A percentile compares a stretch with the other conserved stretches of the same genome.
phyloP scores from a whole-genome alignment of 2,888 invertebrate species.

The Ophion slaviceki region DNA sequence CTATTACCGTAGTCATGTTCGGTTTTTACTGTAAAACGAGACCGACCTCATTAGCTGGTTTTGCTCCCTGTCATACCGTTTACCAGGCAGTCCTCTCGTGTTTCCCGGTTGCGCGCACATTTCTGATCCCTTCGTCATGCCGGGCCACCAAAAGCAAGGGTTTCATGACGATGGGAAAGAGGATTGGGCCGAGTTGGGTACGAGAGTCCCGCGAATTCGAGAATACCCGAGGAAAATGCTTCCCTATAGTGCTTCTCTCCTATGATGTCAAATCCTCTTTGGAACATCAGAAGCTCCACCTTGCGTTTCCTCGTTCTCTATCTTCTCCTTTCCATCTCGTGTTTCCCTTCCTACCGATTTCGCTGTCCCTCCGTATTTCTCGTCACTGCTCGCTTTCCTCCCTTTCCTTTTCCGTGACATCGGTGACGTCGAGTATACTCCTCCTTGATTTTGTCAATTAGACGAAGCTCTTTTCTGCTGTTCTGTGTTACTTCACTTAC shows the following conservation, averaged over 20 bases:
- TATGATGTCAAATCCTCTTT: conserved; percentile 37
- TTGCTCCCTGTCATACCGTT: conserved; percentile 52
- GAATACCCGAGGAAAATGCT: conserved; percentile 43
- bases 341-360: neutral
- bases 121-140: conserved; percentile 1
- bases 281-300: neutral
- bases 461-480: conserved; percentile 17
- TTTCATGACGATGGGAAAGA: conserved; percentile 2
- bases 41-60: conserved; percentile 66
- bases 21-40: conserved; percentile 50
- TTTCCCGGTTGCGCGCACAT: conserved; percentile 30
- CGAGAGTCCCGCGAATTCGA: conserved; percentile 37
- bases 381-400: neutral
- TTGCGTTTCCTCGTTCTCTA: neutral
- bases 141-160: neutral
- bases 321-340: neutral
- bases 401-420: conserved; percentile 13
- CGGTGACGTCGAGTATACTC: conserved; percentile 9
- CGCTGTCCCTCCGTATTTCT: neutral
- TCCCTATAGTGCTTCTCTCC: conserved; percentile 38
- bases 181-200: neutral
- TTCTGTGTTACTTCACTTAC: conserved; percentile 22
- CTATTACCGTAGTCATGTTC: conserved; percentile 20
- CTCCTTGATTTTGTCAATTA: conserved; percentile 52
- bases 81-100: conserved; percentile 45